phyloP scores from a whole-genome alignment of 2,888 invertebrate genomes.

The Sicus ferrugineus region DNA sequence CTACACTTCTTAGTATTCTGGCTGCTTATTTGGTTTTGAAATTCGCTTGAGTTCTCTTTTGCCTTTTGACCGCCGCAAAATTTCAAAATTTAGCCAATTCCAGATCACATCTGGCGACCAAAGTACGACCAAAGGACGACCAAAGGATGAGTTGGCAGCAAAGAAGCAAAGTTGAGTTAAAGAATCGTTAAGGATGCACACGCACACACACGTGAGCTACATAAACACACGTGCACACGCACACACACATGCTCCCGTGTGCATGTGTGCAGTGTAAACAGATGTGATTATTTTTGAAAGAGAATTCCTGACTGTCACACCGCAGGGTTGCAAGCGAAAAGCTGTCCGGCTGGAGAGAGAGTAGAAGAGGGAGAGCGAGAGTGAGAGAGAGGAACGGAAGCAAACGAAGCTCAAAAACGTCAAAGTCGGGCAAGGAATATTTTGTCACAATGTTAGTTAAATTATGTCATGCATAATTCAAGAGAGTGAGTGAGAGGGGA shows the following conservation, averaged over 20 bases:
- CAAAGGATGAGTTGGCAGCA: conserved; percentile 1
- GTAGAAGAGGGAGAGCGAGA: neutral
- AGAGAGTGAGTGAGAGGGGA: conserved; percentile 31
- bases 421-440: conserved; percentile 15
- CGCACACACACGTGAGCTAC: no score
- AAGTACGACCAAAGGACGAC: conserved; percentile 16
- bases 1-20: no score
- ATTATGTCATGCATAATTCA: conserved; percentile 60
- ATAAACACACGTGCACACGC: conserved; percentile 4
- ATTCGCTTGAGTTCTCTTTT: no score
- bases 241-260: conserved; percentile 8
- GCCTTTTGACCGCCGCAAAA: no score
- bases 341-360: neutral
- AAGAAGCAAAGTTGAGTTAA: conserved; percentile 25
- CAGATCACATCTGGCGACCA: conserved; percentile 18
- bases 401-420: neutral
- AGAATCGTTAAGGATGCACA: conserved; percentile 30
- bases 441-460: conserved; percentile 46
- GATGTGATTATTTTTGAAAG: conserved; percentile 25
- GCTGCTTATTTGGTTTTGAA: no score
- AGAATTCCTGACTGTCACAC: conserved; percentile 27
- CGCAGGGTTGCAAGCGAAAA: neutral
- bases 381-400: neutral
- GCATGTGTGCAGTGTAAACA: conserved; percentile 4
- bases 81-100: no score